Evolutionary conservation across 2,113 vertebrate species (phyloP), one percentile per base, ranked within the genome.

Genomic region (Arizona elegans): DNA sequence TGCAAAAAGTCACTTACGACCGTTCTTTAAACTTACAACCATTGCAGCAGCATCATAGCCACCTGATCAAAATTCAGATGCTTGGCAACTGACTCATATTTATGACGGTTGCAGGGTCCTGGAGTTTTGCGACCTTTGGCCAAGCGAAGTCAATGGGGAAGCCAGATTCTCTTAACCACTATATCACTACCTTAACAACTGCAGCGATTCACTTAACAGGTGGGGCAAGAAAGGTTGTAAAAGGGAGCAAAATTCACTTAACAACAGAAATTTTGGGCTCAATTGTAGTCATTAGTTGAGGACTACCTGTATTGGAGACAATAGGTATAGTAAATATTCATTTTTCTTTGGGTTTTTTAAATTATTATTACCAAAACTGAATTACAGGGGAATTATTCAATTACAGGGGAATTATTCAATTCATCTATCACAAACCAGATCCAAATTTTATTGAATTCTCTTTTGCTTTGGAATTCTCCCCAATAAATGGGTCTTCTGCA

Each of bases 321-420:
- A 65, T 65, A 65, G 62, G 47, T 93, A 58, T 56, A 24, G 91
- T 94, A 94, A 29, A 54, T 26, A 92, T 50, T 59, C 38, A 1
- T 19, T n/a, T 33, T 55, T 85, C 5, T 9, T 12, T 54, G 23
- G 15, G 54, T 3, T 3, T 62, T 65, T 29, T 65, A 47, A 47
- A 47, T 5, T 7, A 2, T 65, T 29, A 29, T 65, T 90, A 88
- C 54, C 59, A 81, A 17, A 62, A 55, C 52, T 5, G 29, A 23
- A 70, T 58, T 52, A 50, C 29, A 43, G 3, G 11, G 23, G 52
- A 38, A 33, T 53, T 86, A 53, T 24, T 53, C 87, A 52, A 93
- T 86, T 90, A 50, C 29, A 43, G 3, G 11, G 23, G 52, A 38
- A 33, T 53, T 86, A 53, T 24, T 53, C 87, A 52, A 93, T 86